phyloP scores from a whole-genome alignment of 2,797 vertebrate species.

The Echiichthys vipera region DNA sequence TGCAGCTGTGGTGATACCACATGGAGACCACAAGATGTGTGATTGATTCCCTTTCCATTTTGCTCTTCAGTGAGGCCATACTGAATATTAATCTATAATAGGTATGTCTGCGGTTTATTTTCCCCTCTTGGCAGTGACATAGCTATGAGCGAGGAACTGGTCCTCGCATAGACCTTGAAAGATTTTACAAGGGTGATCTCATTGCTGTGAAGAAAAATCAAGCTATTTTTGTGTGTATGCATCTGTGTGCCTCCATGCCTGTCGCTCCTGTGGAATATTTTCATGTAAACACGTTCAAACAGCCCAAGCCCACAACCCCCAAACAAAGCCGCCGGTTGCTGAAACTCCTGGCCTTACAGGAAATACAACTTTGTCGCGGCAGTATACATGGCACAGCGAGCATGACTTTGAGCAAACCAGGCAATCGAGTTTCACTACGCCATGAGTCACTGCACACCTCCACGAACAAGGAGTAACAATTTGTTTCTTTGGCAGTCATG shows the following conservation, averaged over 20 bases:
- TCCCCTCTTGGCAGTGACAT: background rate
- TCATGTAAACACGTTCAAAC: slow-evolving; percentile 63
- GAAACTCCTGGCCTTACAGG: slow-evolving; percentile 72
- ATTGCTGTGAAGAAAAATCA: slow-evolving; percentile 13
- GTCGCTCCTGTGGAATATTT: slow-evolving; percentile 29
- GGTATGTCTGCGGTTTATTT: background rate
- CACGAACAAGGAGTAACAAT: slow-evolving; percentile 26
- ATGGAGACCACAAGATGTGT: slow-evolving; percentile 14
- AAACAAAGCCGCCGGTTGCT: slow-evolving; percentile 57
- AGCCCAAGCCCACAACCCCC: slow-evolving; percentile 51
- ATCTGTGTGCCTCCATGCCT: slow-evolving; percentile 12
- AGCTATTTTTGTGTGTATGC: background rate
- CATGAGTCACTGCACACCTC: slow-evolving; percentile 61
- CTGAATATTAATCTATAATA: slow-evolving; percentile 25
- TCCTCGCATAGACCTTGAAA: slow-evolving; percentile 7
- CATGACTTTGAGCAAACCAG: slow-evolving; percentile 59
- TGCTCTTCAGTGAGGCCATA: slow-evolving; percentile 15
- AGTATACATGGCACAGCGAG: slow-evolving; percentile 26
- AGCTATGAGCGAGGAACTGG: background rate
- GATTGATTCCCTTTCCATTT: slow-evolving; percentile 12
- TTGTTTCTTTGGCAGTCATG: slow-evolving; percentile 24
- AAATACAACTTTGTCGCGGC: slow-evolving; percentile 63
- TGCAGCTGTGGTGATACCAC: slow-evolving; percentile 15
- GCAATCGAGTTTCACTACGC: slow-evolving; percentile 63
- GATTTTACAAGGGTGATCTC: slow-evolving; percentile 12